phyloP scores from a whole-genome alignment of 2,797 vertebrate genomes.

The Tokudaia muenninki region DNA sequence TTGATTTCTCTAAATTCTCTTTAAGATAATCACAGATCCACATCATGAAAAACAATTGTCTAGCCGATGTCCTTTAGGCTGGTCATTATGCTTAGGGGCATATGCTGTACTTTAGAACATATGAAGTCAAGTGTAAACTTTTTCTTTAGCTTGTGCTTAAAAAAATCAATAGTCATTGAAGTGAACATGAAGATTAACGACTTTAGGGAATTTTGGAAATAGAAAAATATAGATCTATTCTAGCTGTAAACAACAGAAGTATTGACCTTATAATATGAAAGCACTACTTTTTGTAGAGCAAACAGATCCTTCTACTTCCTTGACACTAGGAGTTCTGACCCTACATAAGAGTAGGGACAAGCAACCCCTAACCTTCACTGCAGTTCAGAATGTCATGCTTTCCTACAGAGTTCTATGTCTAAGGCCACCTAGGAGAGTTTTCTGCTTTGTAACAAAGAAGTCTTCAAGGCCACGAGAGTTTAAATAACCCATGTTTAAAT shows the following conservation, averaged over 20 bases:
- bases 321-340: background rate
- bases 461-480: background rate
- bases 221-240: background rate
- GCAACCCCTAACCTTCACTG: background rate
- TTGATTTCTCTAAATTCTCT: background rate
- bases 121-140: constrained; percentile 1
- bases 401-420: background rate
- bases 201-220: constrained; percentile 9
- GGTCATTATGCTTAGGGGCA: background rate
- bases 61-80: background rate
- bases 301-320: background rate
- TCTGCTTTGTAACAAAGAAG: background rate
- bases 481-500: background rate
- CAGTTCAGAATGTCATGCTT: background rate
- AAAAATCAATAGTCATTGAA: background rate
- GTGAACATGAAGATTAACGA: constrained; percentile 48
- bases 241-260: background rate
- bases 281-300: background rate
- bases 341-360: background rate
- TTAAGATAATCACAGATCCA: background rate
- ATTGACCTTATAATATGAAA: background rate
- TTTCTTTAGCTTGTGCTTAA: constrained; percentile 30
- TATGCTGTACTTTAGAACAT: background rate
- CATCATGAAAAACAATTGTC: background rate
- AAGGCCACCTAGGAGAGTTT: background rate